These are phyloP conservation scores for Camponotus vicinus DNA, from an alignment of 1,140 invertebrate species.

Conservation along the genomic window DNA sequence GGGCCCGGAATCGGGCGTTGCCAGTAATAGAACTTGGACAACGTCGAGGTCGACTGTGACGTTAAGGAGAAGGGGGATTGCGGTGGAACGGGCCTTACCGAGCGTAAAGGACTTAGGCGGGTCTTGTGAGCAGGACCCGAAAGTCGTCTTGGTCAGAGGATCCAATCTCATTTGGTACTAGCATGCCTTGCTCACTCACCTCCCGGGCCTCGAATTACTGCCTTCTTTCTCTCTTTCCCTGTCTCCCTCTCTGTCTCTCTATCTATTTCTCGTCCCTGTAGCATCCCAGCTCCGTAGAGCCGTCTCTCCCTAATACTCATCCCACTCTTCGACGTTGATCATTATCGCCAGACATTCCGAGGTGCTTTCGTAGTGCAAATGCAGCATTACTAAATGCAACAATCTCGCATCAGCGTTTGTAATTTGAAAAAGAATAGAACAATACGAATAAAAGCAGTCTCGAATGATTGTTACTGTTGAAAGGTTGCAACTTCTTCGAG, in stretches of 20 bases:
- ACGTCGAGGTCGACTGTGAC: constrained; percentile 53
- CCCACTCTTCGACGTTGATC: constrained; percentile 68
- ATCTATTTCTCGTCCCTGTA: background rate
- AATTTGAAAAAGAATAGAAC: constrained; percentile 28
- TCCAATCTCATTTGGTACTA: constrained; percentile 77
- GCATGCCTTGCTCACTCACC: constrained; percentile 74
- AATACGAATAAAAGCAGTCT: constrained; percentile 13
- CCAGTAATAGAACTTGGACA: constrained; percentile 74
- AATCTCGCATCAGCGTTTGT: constrained; percentile 13
- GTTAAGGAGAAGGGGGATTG: background rate
- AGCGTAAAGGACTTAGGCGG: constrained; percentile 70
- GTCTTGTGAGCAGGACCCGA: constrained; percentile 61
- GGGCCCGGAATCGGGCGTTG: constrained; percentile 63
- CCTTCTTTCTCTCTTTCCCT: constrained; percentile 3
- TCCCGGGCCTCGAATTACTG: constrained; percentile 71
- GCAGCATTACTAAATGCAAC: constrained; percentile 55
- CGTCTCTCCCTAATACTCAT: constrained; percentile 54
- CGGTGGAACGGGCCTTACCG: constrained; percentile 45
- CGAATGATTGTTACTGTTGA: constrained; percentile 1
- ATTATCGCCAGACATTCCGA: constrained; percentile 75
- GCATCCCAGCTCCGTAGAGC: constrained; percentile 32
- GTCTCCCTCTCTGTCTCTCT: background rate
- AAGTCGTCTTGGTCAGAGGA: constrained; percentile 70
- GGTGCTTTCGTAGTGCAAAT: constrained; percentile 68
- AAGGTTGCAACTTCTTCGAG: background rate